phyloP scores from a whole-genome alignment of 2,797 vertebrate species.

The Ptychadena robeensis region DNA sequence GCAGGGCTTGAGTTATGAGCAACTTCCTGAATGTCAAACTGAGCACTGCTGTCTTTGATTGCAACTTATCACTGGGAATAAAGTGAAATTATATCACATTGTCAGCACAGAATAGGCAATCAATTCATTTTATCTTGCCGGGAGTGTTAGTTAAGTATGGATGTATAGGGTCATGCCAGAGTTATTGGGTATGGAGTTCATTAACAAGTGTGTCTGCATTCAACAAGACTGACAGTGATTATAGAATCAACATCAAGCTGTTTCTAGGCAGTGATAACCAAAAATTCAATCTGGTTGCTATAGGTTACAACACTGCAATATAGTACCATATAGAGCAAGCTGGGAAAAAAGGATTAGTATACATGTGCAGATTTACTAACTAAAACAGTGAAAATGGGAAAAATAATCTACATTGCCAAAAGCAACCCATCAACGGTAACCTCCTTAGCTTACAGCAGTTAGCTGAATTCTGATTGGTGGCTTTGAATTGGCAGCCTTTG shows the following conservation, averaged over 20 bases:
- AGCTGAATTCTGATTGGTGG: neutral
- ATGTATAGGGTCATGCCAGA: no score
- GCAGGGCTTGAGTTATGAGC: neutral
- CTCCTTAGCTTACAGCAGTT: neutral
- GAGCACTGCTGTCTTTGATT: neutral
- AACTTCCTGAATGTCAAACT: neutral
- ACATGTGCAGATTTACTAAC: neutral
- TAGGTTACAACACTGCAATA: no score
- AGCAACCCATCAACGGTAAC: neutral
- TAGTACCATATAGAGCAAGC: no score
- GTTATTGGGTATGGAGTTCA: neutral
- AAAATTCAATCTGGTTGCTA: neutral
- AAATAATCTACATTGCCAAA: neutral
- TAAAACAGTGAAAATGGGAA: neutral
- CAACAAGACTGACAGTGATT: conserved; percentile 20
- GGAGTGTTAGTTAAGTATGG: neutral
- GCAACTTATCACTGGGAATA: neutral
- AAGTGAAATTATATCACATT: conserved; percentile 10
- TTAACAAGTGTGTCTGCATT: conserved; percentile 48
- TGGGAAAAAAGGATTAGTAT: no score
- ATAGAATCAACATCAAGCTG: neutral
- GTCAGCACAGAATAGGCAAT: neutral
- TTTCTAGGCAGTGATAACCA: neutral
- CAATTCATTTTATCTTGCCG: neutral
- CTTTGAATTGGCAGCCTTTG: neutral